Evolutionary conservation across 1,140 invertebrate species (phyloP).

Genomic region (Grapholita molesta): DNA sequence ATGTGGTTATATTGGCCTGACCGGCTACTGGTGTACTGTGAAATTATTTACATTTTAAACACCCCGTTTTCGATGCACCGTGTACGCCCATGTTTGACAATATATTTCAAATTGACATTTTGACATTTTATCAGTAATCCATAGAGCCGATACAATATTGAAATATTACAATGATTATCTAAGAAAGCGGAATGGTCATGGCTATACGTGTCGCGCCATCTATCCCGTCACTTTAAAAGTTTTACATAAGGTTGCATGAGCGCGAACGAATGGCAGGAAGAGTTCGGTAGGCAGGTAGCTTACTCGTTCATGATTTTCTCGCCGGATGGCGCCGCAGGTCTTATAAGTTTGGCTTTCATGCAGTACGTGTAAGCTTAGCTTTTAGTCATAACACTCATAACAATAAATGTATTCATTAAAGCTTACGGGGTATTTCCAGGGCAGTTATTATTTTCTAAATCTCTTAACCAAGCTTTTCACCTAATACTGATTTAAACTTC

Average conservation of each 20-base stretch:
- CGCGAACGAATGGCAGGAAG: background rate
- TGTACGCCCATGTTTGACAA: conserved; percentile 39
- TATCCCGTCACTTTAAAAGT: background rate
- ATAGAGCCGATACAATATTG: no score
- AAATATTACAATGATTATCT: background rate
- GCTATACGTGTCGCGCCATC: background rate
- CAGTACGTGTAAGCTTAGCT: no score
- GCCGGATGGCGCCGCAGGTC: background rate
- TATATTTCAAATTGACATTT: conserved; percentile 31
- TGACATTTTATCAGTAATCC: background rate
- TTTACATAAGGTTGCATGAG: conserved; percentile 3
- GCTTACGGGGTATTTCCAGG: no score
- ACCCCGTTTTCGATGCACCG: conserved; percentile 23
- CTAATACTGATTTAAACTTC: no score
- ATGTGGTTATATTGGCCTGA: background rate
- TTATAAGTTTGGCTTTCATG: background rate
- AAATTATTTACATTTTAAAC: conserved; percentile 39
- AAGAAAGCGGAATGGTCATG: background rate
- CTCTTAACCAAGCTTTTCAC: no score
- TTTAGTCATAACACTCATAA: no score
- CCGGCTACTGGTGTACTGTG: conserved; percentile 15
- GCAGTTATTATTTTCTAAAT: no score
- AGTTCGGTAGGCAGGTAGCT: background rate
- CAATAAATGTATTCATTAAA: no score
- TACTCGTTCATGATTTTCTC: background rate